Conservation (phyloP, 2,113 vertebrate genomes). For the Leptobrachium ailaonicum region DNA sequence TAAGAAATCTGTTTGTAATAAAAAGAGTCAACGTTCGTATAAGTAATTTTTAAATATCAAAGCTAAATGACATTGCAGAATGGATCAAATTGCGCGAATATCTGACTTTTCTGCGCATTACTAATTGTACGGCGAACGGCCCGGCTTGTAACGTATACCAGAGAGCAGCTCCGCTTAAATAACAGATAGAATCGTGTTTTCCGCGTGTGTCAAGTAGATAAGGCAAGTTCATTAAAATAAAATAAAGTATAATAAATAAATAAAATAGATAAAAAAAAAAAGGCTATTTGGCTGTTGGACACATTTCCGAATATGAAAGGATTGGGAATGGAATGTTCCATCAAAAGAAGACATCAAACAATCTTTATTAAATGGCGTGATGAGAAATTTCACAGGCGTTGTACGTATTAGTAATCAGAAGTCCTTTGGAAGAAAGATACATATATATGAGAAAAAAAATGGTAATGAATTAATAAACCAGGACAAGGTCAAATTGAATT, state of each 20-base stretch:
- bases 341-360: constrained; percentile 41
- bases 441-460: not conserved
- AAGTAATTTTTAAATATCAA: constrained; percentile 34
- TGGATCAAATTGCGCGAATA: constrained; percentile 22
- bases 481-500: constrained; percentile 40
- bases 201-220: constrained; percentile 46
- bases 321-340: constrained; percentile 27
- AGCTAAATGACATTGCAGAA: constrained; percentile 32
- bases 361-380: constrained; percentile 41
- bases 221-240: constrained; percentile 33
- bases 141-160: not conserved
- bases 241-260: constrained; percentile 16
- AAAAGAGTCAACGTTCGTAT: not conserved
- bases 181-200: constrained; percentile 38
- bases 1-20: not conserved
- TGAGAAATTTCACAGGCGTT: constrained; percentile 21
- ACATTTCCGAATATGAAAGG: constrained; percentile 34
- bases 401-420: constrained; percentile 34
- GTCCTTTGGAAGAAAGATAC: constrained; percentile 10
- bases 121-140: constrained; percentile 37
- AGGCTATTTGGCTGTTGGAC: not conserved
- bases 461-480: constrained; percentile 25
- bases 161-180: constrained; percentile 5
- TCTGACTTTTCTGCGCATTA: not conserved
- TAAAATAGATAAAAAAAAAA: constrained; percentile 5